These are phyloP conservation scores for Pygmarrhopalites habei DNA, from an alignment of 1,140 invertebrate species.

Conservation along the genomic window DNA sequence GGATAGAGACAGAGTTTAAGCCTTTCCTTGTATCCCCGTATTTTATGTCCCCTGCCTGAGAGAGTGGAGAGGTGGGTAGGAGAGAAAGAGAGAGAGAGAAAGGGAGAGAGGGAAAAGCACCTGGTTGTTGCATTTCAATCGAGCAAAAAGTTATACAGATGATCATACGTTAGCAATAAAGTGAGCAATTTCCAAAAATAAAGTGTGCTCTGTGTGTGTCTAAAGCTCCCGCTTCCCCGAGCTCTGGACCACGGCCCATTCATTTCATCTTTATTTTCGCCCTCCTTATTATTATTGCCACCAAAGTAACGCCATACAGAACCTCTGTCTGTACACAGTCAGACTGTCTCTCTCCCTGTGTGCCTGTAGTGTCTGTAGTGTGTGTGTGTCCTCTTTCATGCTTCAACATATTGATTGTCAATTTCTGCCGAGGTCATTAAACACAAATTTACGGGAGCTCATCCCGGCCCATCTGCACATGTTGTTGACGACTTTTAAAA, in stretches of 20 bases:
- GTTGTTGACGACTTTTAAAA: background rate
- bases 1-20: too few species aligned
- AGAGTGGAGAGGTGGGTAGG: too few species aligned
- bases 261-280: background rate
- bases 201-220: background rate
- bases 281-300: background rate
- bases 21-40: too few species aligned
- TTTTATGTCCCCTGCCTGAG: too few species aligned
- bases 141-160: constrained; percentile 30
- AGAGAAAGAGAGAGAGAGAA: background rate
- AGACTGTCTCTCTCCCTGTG: too few species aligned
- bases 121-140: constrained; percentile 32
- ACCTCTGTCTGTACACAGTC: too few species aligned
- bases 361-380: too few species aligned
- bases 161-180: constrained; percentile 30
- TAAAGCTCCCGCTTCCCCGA: background rate
- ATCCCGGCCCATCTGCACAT: background rate
- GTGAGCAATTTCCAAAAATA: constrained; percentile 31
- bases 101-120: constrained; percentile 16
- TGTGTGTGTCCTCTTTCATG: too few species aligned
- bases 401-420: too few species aligned
- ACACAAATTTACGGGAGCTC: too few species aligned
- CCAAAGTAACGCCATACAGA: too few species aligned
- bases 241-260: background rate
- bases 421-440: too few species aligned